Base-by-base conservation (phyloP, 2,888 invertebrate genomes). In the Phortica okadai region DNA sequence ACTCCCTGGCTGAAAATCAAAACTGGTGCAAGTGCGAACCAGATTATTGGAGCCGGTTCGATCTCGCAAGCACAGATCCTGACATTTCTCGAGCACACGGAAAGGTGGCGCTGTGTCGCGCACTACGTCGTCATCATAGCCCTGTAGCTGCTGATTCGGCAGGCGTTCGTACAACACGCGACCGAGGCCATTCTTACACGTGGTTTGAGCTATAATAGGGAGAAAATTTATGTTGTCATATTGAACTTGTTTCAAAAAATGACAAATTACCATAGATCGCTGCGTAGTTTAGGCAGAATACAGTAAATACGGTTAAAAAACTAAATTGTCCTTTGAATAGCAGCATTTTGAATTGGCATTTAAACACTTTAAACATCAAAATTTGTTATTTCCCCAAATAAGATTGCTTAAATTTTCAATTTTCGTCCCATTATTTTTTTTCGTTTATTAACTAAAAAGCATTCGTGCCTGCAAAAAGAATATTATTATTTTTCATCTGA, bases 1-100 rank as follows among this genome's bases (percentile, higher is more conserved):
- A 82, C 95, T 95, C 76, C 97, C 97, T 0, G 97, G 97, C 91
- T 97, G 96, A 89, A 97, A 97, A 91, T 97, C 97, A 83, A 97
- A 97, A 66, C 97, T 97, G 79, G 95, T 95, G 90, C 97, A 97
- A 1, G 96, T 94, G 81, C 97, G 93, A 25, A 97, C 96, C 69
- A 97, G 93, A 90, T 97, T 96, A 90, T 96, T 96, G 10, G 95
- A 94, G 5, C 93, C 94, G 1, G 94, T 93, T 80, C 97, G 93
- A 90, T 97, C 97, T 21, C 97, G 93, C 77, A 97, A 92, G 87
- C 97, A 97, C 10, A 97, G 92, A 86, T 96, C 96, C 91, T 96
- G 96, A 91, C 97, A 97, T 91, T 97, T 97, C 90, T 97, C 97
- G 84, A 97, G 92, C 8, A 97, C 97, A 79, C 96, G 94, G 88